phyloP scores from a whole-genome alignment of 37 sponge, comb jelly and placozoan species.

The Hexactinellida sp. region DNA sequence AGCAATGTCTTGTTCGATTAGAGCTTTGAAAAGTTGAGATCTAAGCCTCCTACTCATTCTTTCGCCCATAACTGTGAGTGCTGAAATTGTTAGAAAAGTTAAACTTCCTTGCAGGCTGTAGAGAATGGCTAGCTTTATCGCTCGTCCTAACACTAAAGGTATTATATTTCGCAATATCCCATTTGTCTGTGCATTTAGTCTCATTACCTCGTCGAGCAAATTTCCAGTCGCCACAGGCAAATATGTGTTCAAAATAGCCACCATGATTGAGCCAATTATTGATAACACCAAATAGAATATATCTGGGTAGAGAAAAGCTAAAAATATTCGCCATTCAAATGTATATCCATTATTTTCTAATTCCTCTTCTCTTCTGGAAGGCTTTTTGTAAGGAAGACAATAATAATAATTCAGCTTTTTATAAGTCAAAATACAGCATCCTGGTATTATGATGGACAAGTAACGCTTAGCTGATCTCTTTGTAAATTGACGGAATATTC shows the following conservation, averaged over 20 bases:
- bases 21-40: slow-evolving; percentile 45
- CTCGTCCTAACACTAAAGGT: neutral
- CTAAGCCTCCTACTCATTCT: slow-evolving; percentile 48
- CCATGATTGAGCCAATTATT: neutral
- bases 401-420: neutral
- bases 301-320: slow-evolving; percentile 6
- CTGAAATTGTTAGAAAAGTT: slow-evolving; percentile 60
- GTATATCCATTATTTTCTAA: neutral
- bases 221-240: neutral
- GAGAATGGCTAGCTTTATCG: neutral
- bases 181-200: neutral
- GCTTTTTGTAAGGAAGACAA: neutral
- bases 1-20: slow-evolving; percentile 60
- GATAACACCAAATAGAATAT: neutral
- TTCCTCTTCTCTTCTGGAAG: neutral
- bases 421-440: neutral
- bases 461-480: neutral
- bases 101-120: slow-evolving; percentile 35
- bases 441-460: neutral
- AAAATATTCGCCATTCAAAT: neutral
- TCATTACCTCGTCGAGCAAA: neutral
- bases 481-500: neutral
- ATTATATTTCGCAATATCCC: neutral
- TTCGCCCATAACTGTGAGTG: slow-evolving; percentile 62
- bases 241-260: neutral